Evolutionary conservation across 2,113 vertebrate genomes (phyloP), one percentile per base, ranked within the genome.

Genomic region (Ailuropoda melanoleuca): DNA sequence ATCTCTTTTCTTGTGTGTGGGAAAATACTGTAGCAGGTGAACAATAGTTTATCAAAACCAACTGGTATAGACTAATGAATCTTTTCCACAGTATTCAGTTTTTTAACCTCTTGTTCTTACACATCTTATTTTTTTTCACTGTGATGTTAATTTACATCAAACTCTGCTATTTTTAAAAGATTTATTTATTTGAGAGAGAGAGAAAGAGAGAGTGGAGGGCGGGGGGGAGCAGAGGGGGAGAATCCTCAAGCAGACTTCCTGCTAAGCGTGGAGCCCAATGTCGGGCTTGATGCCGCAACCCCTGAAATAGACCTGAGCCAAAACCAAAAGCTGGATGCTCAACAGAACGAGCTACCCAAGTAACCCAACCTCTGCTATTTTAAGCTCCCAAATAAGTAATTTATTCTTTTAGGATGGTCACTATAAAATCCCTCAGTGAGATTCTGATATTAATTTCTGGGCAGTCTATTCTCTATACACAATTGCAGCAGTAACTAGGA

Each of bases 51-150:
- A 91, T 93, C 90, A 98, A 95, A 97, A 98, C 98, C 97, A 93
- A 92, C 93, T 94, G 98, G 98, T 98, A 98, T 96, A 98, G 98
- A 98, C 96, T 98, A 99, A 99, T 98, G 98, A 98, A 98, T 98
- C 97, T 98, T 99, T 98, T 98, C 97, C 96, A 98, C 98, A 97
- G 96, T 98, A 98, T 98, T 98, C 90, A 94, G 87, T 88, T 98
- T 99, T 98, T 93, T 98, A 98, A 98, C 95, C 88, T 98, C 95
- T 98, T 98, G 84, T 84, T 98, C 78, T 97, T 98, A 78, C 97
- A 98, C 78, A 98, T 97, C 98, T 62, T 98, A 75, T 98, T 98
- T 98, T 98, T 58, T 88, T 97, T 98, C 64, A 97, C 53, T 91
- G 60, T 6, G 46, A 10, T 78, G n/a, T 80, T 95, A 93, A 97